A percentile compares a stretch with the other conserved stretches of the same genome.
Evolutionary conservation across 2,888 invertebrate genomes (phyloP).

Genomic region (Morpho helenor): DNA sequence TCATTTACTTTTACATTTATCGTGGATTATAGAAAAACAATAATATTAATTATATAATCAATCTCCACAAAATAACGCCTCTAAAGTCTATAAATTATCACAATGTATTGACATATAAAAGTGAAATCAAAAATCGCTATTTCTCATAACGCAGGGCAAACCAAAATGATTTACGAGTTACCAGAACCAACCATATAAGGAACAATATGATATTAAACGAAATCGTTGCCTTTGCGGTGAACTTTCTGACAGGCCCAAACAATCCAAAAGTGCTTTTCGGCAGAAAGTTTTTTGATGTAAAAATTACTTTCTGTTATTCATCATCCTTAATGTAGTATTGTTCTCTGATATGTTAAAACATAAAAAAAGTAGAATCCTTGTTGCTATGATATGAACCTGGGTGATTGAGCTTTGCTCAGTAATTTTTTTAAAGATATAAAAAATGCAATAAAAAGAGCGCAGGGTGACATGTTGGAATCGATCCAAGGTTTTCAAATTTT

Average conservation of each 20-base stretch:
- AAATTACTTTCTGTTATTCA: slow-evolving; percentile 4
- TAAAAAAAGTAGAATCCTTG: too few species aligned
- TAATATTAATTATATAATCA: background rate
- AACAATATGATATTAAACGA: slow-evolving; percentile 69
- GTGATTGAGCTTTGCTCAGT: too few species aligned
- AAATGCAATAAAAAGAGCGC: too few species aligned
- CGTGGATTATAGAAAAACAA: too few species aligned
- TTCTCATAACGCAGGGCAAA: slow-evolving; percentile 25
- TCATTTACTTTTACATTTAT: too few species aligned
- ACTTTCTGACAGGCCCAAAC: slow-evolving; percentile 20
- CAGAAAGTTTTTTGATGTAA: slow-evolving; percentile 8
- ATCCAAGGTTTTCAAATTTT: too few species aligned
- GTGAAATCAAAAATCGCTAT: slow-evolving; percentile 12
- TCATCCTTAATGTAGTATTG: background rate
- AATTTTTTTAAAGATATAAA: too few species aligned
- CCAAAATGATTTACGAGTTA: slow-evolving; percentile 44
- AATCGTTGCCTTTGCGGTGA: slow-evolving; percentile 43
- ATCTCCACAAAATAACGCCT: background rate
- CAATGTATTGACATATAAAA: too few species aligned
- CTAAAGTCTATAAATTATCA: too few species aligned
- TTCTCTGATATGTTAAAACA: background rate
- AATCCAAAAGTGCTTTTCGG: slow-evolving; percentile 22
- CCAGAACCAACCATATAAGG: slow-evolving; percentile 45
- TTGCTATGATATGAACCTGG: too few species aligned
- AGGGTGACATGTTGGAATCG: too few species aligned